Percentiles rank a stretch among this genome's conserved stretches.
Evolutionary conservation across 2,113 vertebrate species (phyloP).

Genomic region (Macrotus californicus): DNA sequence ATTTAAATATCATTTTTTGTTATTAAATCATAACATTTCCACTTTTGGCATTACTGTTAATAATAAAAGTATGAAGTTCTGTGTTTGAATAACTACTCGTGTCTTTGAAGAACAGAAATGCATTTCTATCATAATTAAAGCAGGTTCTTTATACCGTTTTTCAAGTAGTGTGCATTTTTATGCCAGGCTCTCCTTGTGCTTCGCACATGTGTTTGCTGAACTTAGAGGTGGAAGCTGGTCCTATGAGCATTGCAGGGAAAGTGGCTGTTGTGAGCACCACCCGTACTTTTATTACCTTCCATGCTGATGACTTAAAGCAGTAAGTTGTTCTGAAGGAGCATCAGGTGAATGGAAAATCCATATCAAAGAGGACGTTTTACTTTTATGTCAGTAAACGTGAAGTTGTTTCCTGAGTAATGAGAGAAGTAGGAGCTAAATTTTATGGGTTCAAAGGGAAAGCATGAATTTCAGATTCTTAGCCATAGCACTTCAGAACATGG

Average conservation of each 20-base stretch:
- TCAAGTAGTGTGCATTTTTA: neutral
- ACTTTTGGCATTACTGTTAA: neutral
- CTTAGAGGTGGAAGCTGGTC: neutral
- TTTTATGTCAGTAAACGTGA: conserved; percentile 49
- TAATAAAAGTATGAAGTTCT: neutral
- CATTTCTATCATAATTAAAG: neutral
- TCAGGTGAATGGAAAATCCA: conserved; percentile 53
- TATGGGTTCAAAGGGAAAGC: conserved; percentile 54
- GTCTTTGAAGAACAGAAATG: neutral
- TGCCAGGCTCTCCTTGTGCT: neutral
- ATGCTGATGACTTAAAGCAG: neutral
- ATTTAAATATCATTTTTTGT: neutral
- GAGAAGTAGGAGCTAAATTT: conserved; percentile 44
- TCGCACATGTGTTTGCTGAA: neutral
- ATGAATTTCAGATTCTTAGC: conserved; percentile 59
- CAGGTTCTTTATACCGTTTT: neutral
- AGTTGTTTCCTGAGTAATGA: conserved; percentile 58
- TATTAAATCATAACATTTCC: neutral
- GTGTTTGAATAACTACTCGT: neutral
- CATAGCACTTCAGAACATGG: neutral
- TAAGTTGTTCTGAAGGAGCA: conserved; percentile 51
- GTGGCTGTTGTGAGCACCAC: neutral
- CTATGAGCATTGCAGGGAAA: neutral
- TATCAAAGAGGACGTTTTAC: conserved; percentile 43
- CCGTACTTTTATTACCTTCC: conserved; percentile 6